These are phyloP conservation scores for Dasypus novemcinctus DNA, from an alignment of 2,113 vertebrate genomes.

Conservation along the genomic window DNA sequence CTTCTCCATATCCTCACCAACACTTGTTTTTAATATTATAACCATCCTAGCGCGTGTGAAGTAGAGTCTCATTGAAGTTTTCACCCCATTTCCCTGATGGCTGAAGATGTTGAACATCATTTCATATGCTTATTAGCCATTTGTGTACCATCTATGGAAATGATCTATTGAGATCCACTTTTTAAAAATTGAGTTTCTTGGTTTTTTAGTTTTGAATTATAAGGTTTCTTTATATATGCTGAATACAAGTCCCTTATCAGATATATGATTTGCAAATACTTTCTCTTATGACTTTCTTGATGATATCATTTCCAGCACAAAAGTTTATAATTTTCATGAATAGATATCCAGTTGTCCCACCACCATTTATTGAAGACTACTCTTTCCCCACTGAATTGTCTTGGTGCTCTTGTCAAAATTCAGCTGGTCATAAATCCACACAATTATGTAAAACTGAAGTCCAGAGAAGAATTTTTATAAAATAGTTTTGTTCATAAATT, in stretches of 20 bases:
- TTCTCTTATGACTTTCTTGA: background rate
- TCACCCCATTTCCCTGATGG: background rate
- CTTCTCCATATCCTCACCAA: background rate
- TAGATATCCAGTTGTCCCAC: background rate
- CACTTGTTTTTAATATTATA: background rate
- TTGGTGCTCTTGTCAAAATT: background rate
- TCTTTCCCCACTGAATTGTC: background rate
- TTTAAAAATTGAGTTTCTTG: background rate
- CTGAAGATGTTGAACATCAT: no score
- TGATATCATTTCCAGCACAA: background rate
- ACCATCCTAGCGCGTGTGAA: background rate
- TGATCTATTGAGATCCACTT: no score
- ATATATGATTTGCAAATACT: background rate
- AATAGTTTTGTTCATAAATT: background rate
- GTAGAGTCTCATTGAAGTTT: background rate
- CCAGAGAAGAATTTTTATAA: slow-evolving; percentile 28
- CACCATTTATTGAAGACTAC: background rate
- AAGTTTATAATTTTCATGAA: background rate
- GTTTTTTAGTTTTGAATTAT: background rate
- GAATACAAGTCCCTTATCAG: background rate
- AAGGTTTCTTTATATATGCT: background rate
- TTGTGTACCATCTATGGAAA: no score
- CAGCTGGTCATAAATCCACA: background rate
- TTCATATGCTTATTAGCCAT: no score
- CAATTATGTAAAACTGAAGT: background rate